These are phyloP conservation scores for Masticophis lateralis DNA, from an alignment of 2,797 vertebrate genomes.

Conservation along the genomic window DNA sequence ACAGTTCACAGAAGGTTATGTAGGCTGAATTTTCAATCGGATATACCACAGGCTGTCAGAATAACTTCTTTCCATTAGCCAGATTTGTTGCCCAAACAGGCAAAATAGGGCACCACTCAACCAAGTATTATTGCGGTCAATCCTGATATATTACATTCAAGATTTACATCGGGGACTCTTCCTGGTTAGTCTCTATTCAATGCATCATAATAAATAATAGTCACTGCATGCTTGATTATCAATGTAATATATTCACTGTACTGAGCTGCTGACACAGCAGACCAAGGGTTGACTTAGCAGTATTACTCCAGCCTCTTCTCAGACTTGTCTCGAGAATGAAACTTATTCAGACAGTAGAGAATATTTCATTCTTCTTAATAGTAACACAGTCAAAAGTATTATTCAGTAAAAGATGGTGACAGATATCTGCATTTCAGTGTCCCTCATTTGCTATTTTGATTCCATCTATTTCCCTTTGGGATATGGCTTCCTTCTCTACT, in stretches of 20 bases:
- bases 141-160: background rate
- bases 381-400: background rate
- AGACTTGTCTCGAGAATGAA: background rate
- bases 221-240: background rate
- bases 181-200: constrained; percentile 35
- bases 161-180: constrained; percentile 41
- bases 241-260: background rate
- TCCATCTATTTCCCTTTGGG: background rate
- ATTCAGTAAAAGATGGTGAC: background rate
- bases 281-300: background rate
- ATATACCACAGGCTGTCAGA: constrained; percentile 60
- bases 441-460: background rate
- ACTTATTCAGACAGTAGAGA: background rate
- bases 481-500: background rate
- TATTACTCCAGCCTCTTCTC: background rate
- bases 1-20: constrained; percentile 79
- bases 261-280: background rate
- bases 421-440: background rate
- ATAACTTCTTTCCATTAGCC: constrained; percentile 54
- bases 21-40: constrained; percentile 78
- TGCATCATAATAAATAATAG: constrained; percentile 22
- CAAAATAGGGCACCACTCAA: constrained; percentile 24
- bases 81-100: constrained; percentile 62
- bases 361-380: background rate
- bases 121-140: background rate